These are phyloP conservation scores for Lacanobia oleracea DNA, from an alignment of 2,888 invertebrate genomes.

Conservation along the genomic window DNA sequence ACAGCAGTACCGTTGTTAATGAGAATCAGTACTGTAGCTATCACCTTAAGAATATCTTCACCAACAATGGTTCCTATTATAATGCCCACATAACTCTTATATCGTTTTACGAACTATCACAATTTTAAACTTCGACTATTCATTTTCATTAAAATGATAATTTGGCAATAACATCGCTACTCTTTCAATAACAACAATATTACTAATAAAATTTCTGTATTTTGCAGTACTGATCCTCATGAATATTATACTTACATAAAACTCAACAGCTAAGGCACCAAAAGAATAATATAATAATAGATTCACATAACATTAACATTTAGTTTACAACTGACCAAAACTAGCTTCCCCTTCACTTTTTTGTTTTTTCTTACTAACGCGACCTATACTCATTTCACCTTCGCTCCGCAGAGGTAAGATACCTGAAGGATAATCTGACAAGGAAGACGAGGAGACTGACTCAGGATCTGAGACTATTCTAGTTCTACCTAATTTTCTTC, in stretches of 20 bases:
- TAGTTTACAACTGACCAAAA: conserved; percentile 61
- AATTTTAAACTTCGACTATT: conserved; percentile 9
- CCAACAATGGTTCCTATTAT: conserved; percentile 6
- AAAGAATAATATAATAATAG: conserved; percentile 64
- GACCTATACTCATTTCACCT: conserved; percentile 81
- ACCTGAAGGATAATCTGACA: conserved; percentile 75
- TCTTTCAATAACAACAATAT: conserved; percentile 5
- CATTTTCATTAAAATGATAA: conserved; percentile 24
- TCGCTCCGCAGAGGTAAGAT: conserved; percentile 82
- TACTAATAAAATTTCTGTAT: conserved; percentile 8
- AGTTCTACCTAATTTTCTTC: conserved; percentile 70
- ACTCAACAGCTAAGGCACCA: conserved; percentile 72
- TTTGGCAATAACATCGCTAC: conserved; percentile 6
- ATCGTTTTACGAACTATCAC: conserved; percentile 42
- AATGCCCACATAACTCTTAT: conserved; percentile 7
- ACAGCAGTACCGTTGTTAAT: conserved; percentile 46
- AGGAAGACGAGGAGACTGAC: conserved; percentile 76
- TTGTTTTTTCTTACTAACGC: conserved; percentile 64
- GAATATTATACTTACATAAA: conserved; percentile 37
- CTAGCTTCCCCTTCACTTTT: conserved; percentile 83
- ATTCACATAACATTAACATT: conserved; percentile 34
- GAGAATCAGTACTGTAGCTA: conserved; percentile 47
- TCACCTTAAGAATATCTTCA: conserved; percentile 3
- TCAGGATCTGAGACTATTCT: conserved; percentile 76
- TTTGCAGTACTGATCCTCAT: conserved; percentile 49